phyloP scores from a whole-genome alignment of 2,113 vertebrate species.

The Hystrix cristata region DNA sequence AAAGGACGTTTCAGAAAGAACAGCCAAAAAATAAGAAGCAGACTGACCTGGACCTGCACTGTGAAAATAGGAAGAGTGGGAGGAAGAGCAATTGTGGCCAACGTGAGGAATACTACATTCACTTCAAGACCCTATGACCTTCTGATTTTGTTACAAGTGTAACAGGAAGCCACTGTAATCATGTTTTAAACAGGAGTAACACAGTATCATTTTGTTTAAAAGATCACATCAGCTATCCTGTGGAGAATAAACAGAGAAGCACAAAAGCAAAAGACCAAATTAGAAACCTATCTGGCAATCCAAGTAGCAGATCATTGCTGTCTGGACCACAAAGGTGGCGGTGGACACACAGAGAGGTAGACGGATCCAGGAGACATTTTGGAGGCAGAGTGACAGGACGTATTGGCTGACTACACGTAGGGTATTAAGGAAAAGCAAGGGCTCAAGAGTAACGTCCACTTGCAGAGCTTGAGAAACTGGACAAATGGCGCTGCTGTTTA shows the following conservation, averaged over 20 bases:
- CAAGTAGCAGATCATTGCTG: background rate
- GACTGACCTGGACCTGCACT: background rate
- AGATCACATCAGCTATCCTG: background rate
- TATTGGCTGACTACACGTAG: background rate
- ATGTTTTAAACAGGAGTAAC: slow-evolving; percentile 56
- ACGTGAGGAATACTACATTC: background rate
- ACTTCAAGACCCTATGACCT: slow-evolving; percentile 39
- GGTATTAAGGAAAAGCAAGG: background rate
- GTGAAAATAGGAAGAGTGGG: background rate
- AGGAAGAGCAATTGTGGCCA: background rate
- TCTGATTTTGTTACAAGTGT: slow-evolving; percentile 39
- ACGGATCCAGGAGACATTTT: background rate
- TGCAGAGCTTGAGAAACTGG: background rate
- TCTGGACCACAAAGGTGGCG: background rate
- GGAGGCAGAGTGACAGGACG: background rate
- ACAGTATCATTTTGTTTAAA: slow-evolving; percentile 49
- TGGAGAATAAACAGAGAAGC: background rate
- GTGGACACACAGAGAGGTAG: background rate
- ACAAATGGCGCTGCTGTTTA: slow-evolving; percentile 3
- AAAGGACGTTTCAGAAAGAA: slow-evolving; percentile 9
- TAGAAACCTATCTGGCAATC: background rate
- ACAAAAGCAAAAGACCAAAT: slow-evolving; percentile 47
- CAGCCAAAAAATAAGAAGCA: background rate
- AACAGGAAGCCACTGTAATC: slow-evolving; percentile 59
- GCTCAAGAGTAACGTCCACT: background rate